Conservation (phyloP, 2,888 invertebrate genomes). For the Apantesis nais region DNA sequence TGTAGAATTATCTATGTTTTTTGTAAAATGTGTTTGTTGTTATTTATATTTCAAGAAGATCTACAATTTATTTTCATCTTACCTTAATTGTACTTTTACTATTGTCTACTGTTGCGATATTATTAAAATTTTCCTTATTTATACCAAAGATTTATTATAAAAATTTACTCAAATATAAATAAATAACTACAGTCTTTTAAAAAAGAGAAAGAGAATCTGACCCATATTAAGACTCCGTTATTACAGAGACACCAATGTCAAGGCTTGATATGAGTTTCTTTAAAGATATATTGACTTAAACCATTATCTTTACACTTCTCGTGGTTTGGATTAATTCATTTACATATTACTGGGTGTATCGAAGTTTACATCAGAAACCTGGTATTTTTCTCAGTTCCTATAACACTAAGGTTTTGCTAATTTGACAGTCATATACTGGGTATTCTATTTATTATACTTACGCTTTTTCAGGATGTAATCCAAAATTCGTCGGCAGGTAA, state of each 20-base stretch:
- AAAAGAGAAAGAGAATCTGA: no score
- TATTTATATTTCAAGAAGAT: background rate
- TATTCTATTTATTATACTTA: background rate
- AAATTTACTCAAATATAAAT: constrained; percentile 20
- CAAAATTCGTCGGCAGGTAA: background rate
- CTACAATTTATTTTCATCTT: background rate
- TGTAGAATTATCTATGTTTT: background rate
- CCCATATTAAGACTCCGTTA: no score
- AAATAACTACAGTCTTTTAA: constrained; percentile 34
- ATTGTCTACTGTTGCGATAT: background rate
- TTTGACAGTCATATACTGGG: no score
- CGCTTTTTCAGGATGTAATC: background rate
- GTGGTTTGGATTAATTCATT: no score
- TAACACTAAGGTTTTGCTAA: no score
- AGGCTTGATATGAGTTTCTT: no score
- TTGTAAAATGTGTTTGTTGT: background rate
- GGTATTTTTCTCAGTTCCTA: no score
- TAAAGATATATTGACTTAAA: no score
- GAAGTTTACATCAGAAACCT: no score
- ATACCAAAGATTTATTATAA: constrained; percentile 45
- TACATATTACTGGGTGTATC: no score
- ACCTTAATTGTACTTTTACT: background rate
- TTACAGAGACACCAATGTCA: no score
- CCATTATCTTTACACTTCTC: no score
- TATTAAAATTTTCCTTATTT: constrained; percentile 28